Percentiles rank a stretch among this genome's conserved stretches.
phyloP scores from a whole-genome alignment of 2,888 invertebrate species.

The Andrena bicolor region DNA sequence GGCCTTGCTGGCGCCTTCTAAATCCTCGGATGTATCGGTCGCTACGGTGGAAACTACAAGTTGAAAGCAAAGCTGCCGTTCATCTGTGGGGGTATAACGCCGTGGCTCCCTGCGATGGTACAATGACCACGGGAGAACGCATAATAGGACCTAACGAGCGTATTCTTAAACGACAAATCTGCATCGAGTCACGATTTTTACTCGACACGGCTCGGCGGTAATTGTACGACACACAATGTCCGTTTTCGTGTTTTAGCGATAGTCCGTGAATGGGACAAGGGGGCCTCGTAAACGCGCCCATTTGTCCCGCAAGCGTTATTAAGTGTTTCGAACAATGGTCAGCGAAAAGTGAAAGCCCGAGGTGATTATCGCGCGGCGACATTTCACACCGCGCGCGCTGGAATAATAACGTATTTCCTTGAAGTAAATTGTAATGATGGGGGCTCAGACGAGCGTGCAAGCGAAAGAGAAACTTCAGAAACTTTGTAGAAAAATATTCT shows the following conservation, averaged over 20 bases:
- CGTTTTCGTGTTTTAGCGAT: conserved; percentile 15
- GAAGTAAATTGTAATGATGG: not conserved
- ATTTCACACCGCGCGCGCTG: conserved; percentile 57
- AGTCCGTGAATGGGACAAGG: not conserved
- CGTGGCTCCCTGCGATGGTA: not conserved
- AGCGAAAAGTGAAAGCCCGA: conserved; percentile 64
- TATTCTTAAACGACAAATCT: not conserved
- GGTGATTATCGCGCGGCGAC: conserved; percentile 36
- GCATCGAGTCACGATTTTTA: not conserved
- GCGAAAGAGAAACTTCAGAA: not conserved
- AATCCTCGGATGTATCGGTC: not conserved
- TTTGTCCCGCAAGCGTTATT: conserved; percentile 15
- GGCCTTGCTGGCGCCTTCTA: not conserved
- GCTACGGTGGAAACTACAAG: not conserved
- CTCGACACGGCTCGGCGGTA: not conserved
- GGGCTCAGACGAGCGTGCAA: not conserved
- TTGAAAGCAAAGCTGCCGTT: conserved; percentile 30
- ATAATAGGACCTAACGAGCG: not conserved
- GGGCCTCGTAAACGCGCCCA: not conserved
- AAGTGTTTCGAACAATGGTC: conserved; percentile 14
- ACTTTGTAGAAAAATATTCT: conserved; percentile 29
- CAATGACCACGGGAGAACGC: not conserved
- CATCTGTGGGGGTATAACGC: no score
- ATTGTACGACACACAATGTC: not conserved
- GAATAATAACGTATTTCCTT: conserved; percentile 56